Conservation (phyloP, 2,113 vertebrate species). For the Cebus imitator region DNA sequence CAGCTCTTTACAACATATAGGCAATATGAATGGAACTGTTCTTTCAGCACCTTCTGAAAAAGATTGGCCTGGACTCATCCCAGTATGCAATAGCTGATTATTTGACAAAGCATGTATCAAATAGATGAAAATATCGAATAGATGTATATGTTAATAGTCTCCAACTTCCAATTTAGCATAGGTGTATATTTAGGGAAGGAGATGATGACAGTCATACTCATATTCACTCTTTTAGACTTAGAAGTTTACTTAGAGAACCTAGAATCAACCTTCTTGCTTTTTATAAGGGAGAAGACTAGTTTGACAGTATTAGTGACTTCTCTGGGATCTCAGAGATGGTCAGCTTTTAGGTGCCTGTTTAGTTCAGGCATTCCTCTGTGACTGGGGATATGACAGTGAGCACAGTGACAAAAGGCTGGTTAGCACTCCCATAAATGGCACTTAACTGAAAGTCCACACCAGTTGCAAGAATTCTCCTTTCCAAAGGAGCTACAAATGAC, state of each 20-base stretch:
- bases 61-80: neutral
- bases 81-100: neutral
- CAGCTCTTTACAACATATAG: neutral
- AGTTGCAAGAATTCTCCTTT: neutral
- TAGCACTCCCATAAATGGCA: neutral
- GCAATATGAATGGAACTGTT: neutral
- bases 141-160: neutral
- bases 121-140: neutral
- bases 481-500: neutral
- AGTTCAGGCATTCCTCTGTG: neutral
- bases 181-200: neutral
- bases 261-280: neutral
- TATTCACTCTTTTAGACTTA: neutral
- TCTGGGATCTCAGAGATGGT: neutral
- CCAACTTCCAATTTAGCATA: neutral
- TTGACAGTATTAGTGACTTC: neutral
- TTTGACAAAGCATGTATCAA: neutral
- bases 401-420: neutral
- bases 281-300: neutral
- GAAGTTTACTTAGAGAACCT: neutral
- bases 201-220: neutral
- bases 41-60: conserved; percentile 33
- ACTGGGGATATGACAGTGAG: neutral
- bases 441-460: neutral
- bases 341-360: neutral